A percentile compares a stretch with the other conserved stretches of the same genome.
phyloP scores from a whole-genome alignment of 2,113 vertebrate genomes.

The Odocoileus virginianus region DNA sequence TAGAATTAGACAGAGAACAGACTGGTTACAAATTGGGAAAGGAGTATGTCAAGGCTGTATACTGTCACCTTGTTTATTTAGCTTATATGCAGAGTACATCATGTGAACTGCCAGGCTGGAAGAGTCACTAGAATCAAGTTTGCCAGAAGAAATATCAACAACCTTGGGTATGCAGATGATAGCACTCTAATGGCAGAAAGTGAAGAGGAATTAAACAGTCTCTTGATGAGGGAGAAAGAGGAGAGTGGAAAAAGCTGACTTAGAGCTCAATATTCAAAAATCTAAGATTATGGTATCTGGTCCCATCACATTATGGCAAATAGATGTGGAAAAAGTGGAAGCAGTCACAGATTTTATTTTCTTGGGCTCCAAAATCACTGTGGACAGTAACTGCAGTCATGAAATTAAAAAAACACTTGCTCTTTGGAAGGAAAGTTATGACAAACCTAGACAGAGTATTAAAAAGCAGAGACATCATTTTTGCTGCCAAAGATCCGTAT shows the following conservation, averaged over 20 bases:
- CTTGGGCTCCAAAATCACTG: not conserved
- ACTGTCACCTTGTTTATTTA: not conserved
- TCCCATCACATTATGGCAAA: not conserved
- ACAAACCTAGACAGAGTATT: not conserved
- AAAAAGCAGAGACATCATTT: not conserved
- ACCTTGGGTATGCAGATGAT: not conserved
- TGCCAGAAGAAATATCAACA: not conserved
- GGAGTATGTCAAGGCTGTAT: not conserved
- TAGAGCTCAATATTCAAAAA: not conserved
- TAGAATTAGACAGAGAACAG: not conserved
- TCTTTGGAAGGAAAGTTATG: not conserved
- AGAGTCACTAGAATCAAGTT: not conserved
- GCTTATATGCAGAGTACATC: not conserved
- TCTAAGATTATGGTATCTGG: not conserved
- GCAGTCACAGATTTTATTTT: not conserved
- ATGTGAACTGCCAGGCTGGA: not conserved
- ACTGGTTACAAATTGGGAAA: not conserved
- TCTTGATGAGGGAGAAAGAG: not conserved
- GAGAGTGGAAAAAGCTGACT: not conserved
- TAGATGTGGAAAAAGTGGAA: not conserved
- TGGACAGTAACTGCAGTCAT: not conserved
- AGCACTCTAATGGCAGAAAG: not conserved
- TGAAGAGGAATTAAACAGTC: not conserved
- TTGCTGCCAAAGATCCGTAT: not conserved
- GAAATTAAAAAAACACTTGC: not conserved